Evolutionary conservation across 2,113 vertebrate genomes (phyloP).

Genomic region (Lagopus leucura): DNA sequence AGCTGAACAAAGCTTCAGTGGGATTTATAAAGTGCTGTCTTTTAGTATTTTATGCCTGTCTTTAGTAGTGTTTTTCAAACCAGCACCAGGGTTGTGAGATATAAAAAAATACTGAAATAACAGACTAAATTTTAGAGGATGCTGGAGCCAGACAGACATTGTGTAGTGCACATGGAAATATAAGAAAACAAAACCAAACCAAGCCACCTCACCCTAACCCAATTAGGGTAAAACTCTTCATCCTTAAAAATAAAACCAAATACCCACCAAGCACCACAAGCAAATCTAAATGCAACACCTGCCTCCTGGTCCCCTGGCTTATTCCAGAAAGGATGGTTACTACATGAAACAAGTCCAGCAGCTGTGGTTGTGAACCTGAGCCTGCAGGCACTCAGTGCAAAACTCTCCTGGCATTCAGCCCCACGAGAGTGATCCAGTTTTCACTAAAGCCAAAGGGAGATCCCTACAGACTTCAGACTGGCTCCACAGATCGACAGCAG

Average conservation of each 20-base stretch:
- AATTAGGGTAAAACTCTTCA: background rate
- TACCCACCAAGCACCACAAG: constrained; percentile 42
- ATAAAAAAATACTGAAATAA: constrained; percentile 20
- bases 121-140: constrained; percentile 9
- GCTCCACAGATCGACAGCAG: background rate
- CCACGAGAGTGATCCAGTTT: background rate
- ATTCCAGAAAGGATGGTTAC: constrained; percentile 7
- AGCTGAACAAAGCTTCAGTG: constrained; percentile 41
- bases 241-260: constrained; percentile 44
- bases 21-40: constrained; percentile 61
- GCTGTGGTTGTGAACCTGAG: constrained; percentile 44
- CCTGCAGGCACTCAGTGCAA: constrained; percentile 66
- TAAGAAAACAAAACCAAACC: background rate
- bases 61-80: constrained; percentile 32
- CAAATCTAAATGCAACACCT: constrained; percentile 12
- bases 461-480: constrained; percentile 23
- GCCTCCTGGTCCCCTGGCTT: background rate
- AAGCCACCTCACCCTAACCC: background rate
- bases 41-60: constrained; percentile 44
- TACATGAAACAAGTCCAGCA: constrained; percentile 10
- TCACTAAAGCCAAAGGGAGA: background rate
- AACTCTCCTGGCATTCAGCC: background rate
- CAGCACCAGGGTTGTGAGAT: constrained; percentile 24
- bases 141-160: constrained; percentile 47
- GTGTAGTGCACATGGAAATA: background rate